These are phyloP conservation scores for Aphidius gifuensis DNA, from an alignment of 1,140 invertebrate genomes.

Conservation along the genomic window DNA sequence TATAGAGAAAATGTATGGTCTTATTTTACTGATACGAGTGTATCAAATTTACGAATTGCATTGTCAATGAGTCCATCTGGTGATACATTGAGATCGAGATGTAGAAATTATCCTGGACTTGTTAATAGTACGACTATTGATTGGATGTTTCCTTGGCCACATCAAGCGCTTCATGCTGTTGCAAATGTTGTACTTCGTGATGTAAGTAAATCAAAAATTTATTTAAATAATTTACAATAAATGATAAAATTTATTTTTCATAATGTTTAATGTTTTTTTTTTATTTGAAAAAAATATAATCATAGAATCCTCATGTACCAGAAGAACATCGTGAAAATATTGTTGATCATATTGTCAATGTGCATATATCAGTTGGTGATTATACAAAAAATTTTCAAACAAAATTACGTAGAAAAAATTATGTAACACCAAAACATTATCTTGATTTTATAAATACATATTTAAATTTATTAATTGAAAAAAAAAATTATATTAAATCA, in stretches of 20 bases:
- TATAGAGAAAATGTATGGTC: slow-evolving; percentile 76
- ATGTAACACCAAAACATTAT: slow-evolving; percentile 87
- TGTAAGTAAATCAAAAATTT: slow-evolving; percentile 45
- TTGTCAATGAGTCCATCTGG: slow-evolving; percentile 85
- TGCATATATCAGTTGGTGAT: slow-evolving; percentile 69
- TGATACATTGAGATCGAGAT: slow-evolving; percentile 74
- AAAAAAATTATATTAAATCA: slow-evolving; percentile 48
- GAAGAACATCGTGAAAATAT: slow-evolving; percentile 65
- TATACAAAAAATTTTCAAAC: slow-evolving; percentile 72
- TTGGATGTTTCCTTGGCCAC: slow-evolving; percentile 91
- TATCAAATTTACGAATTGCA: slow-evolving; percentile 83
- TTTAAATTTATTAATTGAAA: slow-evolving; percentile 68
- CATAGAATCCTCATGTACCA: slow-evolving; percentile 62
- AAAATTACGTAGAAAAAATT: slow-evolving; percentile 74
- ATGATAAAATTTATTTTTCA: slow-evolving; percentile 14
- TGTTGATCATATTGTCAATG: slow-evolving; percentile 79
- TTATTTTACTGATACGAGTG: slow-evolving; percentile 75
- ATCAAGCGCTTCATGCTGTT: slow-evolving; percentile 81
- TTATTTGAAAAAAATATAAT: slow-evolving; percentile 3
- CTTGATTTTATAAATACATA: slow-evolving; percentile 82
- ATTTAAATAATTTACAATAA: not conserved
- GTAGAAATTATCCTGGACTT: slow-evolving; percentile 86
- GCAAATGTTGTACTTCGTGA: slow-evolving; percentile 74
- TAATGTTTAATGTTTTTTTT: not conserved
- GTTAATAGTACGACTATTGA: slow-evolving; percentile 92